Evolutionary conservation across 2,888 invertebrate species (phyloP).

Genomic region (Scaeva pyrastri): DNA sequence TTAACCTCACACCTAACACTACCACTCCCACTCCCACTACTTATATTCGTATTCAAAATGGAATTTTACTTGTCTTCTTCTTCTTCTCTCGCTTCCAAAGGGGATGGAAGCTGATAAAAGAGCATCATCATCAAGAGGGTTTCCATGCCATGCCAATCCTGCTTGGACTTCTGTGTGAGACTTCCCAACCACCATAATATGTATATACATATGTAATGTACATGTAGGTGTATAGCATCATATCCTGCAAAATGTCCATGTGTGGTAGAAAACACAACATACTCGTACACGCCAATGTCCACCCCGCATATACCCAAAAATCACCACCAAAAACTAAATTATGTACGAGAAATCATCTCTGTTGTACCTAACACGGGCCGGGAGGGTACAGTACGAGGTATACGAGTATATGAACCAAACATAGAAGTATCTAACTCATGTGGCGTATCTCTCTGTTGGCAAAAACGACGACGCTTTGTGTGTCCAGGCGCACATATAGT

Average conservation of each 20-base stretch:
- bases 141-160: slow-evolving; percentile 41
- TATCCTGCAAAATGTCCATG: slow-evolving; percentile 61
- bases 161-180: slow-evolving; percentile 51
- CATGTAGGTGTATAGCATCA: slow-evolving; percentile 8
- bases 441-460: slow-evolving; percentile 49
- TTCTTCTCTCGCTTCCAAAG: slow-evolving; percentile 29
- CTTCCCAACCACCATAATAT: slow-evolving; percentile 7
- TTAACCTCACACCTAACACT: neutral
- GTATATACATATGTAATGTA: neutral
- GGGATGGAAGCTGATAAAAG: slow-evolving; percentile 54
- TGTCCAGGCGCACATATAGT: slow-evolving; percentile 70
- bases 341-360: slow-evolving; percentile 52
- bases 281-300: slow-evolving; percentile 67
- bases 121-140: slow-evolving; percentile 54
- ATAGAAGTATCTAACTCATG: slow-evolving; percentile 72
- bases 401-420: slow-evolving; percentile 19
- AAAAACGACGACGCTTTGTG: slow-evolving; percentile 66
- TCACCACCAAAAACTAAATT: slow-evolving; percentile 67
- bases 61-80: slow-evolving; percentile 23
- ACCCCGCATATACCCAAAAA: slow-evolving; percentile 65
- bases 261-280: slow-evolving; percentile 45
- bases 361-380: neutral
- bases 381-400: neutral
- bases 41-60: slow-evolving; percentile 26
- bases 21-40: slow-evolving; percentile 1